Percentiles rank a stretch among this genome's conserved stretches.
These are phyloP conservation scores for Brotula barbata DNA, from an alignment of 2,797 vertebrate species.

Conservation along the genomic window DNA sequence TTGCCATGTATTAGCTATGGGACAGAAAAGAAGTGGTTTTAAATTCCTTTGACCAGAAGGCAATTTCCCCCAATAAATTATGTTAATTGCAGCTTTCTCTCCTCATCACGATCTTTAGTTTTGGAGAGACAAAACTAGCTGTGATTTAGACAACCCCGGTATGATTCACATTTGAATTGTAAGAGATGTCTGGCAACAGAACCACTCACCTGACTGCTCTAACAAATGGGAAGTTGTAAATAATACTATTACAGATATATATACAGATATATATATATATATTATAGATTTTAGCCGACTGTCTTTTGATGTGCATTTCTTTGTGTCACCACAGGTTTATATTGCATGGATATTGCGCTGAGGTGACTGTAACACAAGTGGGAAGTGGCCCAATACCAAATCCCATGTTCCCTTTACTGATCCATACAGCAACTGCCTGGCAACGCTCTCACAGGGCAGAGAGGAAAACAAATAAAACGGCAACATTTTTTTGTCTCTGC, in stretches of 20 bases:
- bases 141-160: conserved; percentile 55
- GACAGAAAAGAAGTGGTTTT: conserved; percentile 69
- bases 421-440: conserved; percentile 74
- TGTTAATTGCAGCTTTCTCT: conserved; percentile 68
- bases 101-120: conserved; percentile 63
- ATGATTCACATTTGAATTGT: conserved; percentile 59
- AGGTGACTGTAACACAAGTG: conserved; percentile 64
- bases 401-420: conserved; percentile 68
- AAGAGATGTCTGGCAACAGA: conserved; percentile 51
- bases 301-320: conserved; percentile 61
- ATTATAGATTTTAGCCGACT: conserved; percentile 62
- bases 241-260: conserved; percentile 62
- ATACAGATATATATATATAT: too few relatives aligned
- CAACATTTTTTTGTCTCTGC: conserved; percentile 42
- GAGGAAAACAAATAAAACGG: conserved; percentile 56
- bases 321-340: conserved; percentile 69
- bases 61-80: conserved; percentile 76
- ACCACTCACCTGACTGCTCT: conserved; percentile 37
- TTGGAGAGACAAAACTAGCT: conserved; percentile 63
- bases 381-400: conserved; percentile 67
- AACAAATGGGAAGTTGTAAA: conserved; percentile 36
- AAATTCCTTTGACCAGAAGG: conserved; percentile 76
- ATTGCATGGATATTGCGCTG: conserved; percentile 63
- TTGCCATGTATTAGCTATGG: conserved; percentile 70
- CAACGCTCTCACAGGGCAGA: conserved; percentile 64